These are phyloP conservation scores for Cotesia chilonis DNA, from an alignment of 1,140 invertebrate species.

Conservation along the genomic window DNA sequence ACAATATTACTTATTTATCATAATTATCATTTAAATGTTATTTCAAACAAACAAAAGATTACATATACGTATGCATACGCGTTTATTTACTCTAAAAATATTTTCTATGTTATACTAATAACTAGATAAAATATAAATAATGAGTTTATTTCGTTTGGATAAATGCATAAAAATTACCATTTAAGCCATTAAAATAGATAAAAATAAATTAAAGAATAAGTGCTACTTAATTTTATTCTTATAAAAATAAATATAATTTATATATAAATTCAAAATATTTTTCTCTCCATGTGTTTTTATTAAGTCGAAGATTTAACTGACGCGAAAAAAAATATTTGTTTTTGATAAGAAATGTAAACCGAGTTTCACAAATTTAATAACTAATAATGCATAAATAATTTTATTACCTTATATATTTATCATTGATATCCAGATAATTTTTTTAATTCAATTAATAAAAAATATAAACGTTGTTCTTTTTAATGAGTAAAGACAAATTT, in stretches of 20 bases:
- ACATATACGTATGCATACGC: too few relatives aligned
- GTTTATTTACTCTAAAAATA: too few relatives aligned
- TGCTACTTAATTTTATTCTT: too few relatives aligned
- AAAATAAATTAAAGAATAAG: not conserved
- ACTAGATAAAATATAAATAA: too few relatives aligned
- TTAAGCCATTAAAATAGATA: not conserved
- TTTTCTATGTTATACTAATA: too few relatives aligned
- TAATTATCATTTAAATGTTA: too few relatives aligned
- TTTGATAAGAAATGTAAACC: constrained; percentile 25
- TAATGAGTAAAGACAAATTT: too few relatives aligned
- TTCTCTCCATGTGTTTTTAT: not conserved
- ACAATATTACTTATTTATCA: not conserved
- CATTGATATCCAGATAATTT: not conserved
- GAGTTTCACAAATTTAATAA: not conserved
- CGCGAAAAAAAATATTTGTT: constrained; percentile 24
- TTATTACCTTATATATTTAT: constrained; percentile 5
- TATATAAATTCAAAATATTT: not conserved
- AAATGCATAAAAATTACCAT: constrained; percentile 11
- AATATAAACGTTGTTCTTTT: too few relatives aligned
- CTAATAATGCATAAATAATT: not conserved
- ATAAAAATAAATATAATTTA: too few relatives aligned
- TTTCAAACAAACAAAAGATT: too few relatives aligned
- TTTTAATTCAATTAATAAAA: too few relatives aligned
- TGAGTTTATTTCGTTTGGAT: too few relatives aligned
- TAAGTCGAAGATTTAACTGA: not conserved